phyloP scores from a whole-genome alignment of 2,113 vertebrate genomes.

The Elanus axillaris region DNA sequence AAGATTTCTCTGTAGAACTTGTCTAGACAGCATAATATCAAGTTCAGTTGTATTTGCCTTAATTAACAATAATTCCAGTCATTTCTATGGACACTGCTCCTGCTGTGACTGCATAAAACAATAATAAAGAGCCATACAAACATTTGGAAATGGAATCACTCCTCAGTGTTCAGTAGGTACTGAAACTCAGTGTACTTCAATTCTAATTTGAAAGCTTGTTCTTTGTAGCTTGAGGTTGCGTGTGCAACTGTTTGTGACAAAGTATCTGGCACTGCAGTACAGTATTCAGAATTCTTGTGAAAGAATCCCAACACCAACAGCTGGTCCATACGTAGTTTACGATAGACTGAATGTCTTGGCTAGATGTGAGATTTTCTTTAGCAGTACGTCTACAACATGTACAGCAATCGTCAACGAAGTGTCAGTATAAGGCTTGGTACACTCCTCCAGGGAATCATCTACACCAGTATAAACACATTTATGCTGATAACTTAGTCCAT shows the following conservation, averaged over 20 bases:
- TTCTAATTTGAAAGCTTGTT: conserved; percentile 32
- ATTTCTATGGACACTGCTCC: conserved; percentile 31
- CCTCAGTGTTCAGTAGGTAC: background rate
- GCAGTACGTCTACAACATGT: background rate
- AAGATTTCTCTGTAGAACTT: conserved; percentile 5
- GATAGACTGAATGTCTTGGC: background rate
- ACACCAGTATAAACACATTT: background rate
- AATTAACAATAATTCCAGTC: conserved; percentile 41
- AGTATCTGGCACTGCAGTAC: conserved; percentile 15
- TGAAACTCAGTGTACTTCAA: conserved; percentile 33
- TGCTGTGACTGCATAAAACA: conserved; percentile 31
- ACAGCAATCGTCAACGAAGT: background rate
- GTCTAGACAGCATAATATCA: background rate
- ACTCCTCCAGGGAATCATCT: background rate
- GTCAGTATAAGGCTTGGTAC: background rate
- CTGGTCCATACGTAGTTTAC: background rate
- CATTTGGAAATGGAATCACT: conserved; percentile 13
- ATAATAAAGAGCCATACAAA: conserved; percentile 24
- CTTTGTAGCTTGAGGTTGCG: conserved; percentile 9
- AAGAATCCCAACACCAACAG: background rate
- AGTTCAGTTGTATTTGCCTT: conserved; percentile 20
- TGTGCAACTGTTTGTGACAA: background rate
- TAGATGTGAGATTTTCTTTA: background rate
- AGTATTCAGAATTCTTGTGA: background rate
- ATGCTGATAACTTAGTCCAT: background rate